Percentiles rank a stretch among this genome's conserved stretches.
Evolutionary conservation across 2,113 vertebrate genomes (phyloP).

Genomic region (Struthidea cinerea): DNA sequence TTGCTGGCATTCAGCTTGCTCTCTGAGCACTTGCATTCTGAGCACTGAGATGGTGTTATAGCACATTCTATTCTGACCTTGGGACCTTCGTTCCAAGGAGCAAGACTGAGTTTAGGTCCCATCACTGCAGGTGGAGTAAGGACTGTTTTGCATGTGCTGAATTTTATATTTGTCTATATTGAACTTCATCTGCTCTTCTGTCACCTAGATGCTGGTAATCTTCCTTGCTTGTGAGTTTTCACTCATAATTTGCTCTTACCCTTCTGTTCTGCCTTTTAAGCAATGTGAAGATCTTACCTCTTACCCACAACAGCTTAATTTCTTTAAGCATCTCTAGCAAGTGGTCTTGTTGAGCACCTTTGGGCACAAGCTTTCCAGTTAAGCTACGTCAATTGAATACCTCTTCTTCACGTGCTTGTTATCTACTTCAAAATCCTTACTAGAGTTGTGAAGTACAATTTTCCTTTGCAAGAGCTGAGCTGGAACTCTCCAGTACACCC

Average conservation of each 20-base stretch:
- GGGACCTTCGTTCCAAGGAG: background rate
- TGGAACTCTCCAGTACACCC: background rate
- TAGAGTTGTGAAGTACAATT: background rate
- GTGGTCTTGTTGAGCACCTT: background rate
- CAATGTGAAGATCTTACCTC: background rate
- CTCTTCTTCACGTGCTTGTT: background rate
- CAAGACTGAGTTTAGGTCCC: background rate
- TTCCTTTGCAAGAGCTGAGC: background rate
- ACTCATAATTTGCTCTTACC: background rate
- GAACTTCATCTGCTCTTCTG: background rate
- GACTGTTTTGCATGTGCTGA: background rate
- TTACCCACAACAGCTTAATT: background rate
- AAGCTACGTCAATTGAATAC: background rate
- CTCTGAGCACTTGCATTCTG: background rate
- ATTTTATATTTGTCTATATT: background rate
- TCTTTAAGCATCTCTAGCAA: background rate
- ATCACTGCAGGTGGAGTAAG: background rate
- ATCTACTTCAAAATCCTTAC: background rate
- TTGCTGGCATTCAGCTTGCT: background rate
- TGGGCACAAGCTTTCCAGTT: background rate
- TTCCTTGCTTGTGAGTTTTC: background rate
- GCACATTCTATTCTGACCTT: background rate
- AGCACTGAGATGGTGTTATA: background rate
- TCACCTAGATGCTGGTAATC: background rate
- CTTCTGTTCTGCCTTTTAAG: background rate